A percentile compares a stretch with the other conserved stretches of the same genome.
These are phyloP conservation scores for Pseudomyrmex pallidus DNA, from an alignment of 1,140 invertebrate genomes.

Conservation along the genomic window DNA sequence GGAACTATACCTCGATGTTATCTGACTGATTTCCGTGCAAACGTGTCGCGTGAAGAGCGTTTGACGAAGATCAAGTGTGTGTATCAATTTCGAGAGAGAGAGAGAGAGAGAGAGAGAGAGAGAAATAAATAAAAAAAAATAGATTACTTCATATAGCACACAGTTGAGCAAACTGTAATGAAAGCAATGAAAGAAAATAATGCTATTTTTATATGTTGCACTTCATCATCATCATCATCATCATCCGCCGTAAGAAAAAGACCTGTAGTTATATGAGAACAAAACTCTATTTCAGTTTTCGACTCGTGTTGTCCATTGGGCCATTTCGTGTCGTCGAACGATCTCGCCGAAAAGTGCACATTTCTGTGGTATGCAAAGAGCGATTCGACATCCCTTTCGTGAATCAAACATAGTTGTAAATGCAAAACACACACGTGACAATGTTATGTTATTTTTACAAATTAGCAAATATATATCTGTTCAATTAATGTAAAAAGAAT, in stretches of 20 bases:
- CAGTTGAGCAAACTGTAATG: conserved; percentile 72
- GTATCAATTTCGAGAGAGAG: conserved; percentile 58
- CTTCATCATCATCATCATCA: conserved; percentile 65
- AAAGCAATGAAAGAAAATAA: conserved; percentile 76
- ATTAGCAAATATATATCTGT: not conserved
- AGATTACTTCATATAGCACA: conserved; percentile 73
- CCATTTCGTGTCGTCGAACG: conserved; percentile 61
- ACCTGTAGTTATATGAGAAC: conserved; percentile 69
- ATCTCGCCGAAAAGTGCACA: not conserved
- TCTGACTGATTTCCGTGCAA: conserved; percentile 56
- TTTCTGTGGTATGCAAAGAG: not conserved
- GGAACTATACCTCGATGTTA: conserved; percentile 49
- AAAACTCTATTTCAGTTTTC: conserved; percentile 57
- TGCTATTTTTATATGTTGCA: conserved; percentile 77
- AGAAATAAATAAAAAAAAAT: conserved; percentile 66
- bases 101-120: conserved; percentile 13
- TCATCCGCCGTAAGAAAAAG: conserved; percentile 65
- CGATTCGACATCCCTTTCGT: not conserved
- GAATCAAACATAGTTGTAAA: conserved; percentile 26
- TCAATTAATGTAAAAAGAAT: not conserved
- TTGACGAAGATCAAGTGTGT: conserved; percentile 52
- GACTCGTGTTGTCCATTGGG: conserved; percentile 54
- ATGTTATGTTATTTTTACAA: conserved; percentile 5
- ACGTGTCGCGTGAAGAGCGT: conserved; percentile 15
- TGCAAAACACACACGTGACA: not conserved